Evolutionary conservation across 2,113 vertebrate genomes (phyloP).

Genomic region (Romanogobio albipinnatus): DNA sequence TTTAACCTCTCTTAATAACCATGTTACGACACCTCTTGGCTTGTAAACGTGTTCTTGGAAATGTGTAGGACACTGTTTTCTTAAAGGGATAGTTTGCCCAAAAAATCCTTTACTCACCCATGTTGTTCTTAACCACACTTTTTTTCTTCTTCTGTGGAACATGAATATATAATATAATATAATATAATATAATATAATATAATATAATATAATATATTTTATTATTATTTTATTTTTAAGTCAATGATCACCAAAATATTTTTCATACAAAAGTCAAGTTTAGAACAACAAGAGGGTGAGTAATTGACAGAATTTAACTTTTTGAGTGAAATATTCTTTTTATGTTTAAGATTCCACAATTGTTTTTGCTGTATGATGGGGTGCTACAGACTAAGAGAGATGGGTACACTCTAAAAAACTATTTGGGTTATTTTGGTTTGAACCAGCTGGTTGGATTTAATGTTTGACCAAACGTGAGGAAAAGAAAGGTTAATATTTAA

Average conservation of each 20-base stretch:
- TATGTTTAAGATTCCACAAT: too few relatives aligned
- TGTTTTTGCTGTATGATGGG: too few relatives aligned
- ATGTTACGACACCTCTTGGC: background rate
- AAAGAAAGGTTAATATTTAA: too few relatives aligned
- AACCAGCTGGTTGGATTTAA: too few relatives aligned
- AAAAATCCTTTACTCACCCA: background rate
- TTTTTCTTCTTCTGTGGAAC: background rate
- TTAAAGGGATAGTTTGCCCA: background rate
- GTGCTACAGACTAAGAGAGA: too few relatives aligned
- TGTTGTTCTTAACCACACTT: background rate
- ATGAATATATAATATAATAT: too few relatives aligned
- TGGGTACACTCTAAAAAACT: too few relatives aligned
- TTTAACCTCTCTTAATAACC: background rate
- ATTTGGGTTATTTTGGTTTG: too few relatives aligned
- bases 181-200: too few relatives aligned
- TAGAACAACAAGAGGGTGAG: background rate
- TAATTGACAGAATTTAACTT: background rate
- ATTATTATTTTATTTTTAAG: background rate
- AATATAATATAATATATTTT: too few relatives aligned
- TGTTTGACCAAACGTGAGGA: too few relatives aligned
- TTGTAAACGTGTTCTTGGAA: constrained; percentile 1
- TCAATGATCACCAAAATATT: background rate
- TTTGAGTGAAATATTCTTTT: background rate
- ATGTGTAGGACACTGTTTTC: background rate
- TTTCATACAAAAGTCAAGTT: too few relatives aligned